These are phyloP conservation scores for Siderastrea siderea DNA, from an alignment of 92 coral and sea anemone genomes.

Conservation along the genomic window DNA sequence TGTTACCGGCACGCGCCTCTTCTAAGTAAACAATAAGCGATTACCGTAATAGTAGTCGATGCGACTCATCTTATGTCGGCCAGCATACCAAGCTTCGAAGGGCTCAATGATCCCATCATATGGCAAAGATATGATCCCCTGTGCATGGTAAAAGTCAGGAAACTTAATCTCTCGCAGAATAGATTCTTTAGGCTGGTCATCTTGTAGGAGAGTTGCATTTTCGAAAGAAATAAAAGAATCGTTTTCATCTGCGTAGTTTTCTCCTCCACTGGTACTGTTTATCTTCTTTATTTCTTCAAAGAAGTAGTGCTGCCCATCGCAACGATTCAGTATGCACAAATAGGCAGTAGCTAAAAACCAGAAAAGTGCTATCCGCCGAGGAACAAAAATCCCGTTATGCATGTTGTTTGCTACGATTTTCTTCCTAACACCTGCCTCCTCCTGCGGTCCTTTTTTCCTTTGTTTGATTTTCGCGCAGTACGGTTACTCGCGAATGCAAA, in stretches of 20 bases:
- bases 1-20: neutral
- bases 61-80: slow-evolving; percentile 88
- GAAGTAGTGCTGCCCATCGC: slow-evolving; percentile 37
- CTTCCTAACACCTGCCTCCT: neutral
- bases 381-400: slow-evolving; percentile 1
- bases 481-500: neutral
- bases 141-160: slow-evolving; percentile 80
- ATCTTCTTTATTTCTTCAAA: slow-evolving; percentile 39
- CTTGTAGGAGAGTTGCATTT: slow-evolving; percentile 38
- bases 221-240: slow-evolving; percentile 25
- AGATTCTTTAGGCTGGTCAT: slow-evolving; percentile 34
- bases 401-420: neutral
- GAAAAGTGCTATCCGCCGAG: neutral
- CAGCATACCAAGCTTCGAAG: slow-evolving; percentile 95
- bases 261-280: neutral
- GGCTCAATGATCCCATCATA: slow-evolving; percentile 93
- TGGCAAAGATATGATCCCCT: slow-evolving; percentile 90
- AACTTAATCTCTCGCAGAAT: slow-evolving; percentile 60
- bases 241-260: neutral
- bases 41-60: slow-evolving; percentile 97
- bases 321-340: neutral
- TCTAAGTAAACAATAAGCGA: neutral
- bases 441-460: neutral
- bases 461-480: neutral
- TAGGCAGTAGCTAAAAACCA: neutral